Base-by-base conservation (phyloP, 2,113 vertebrate genomes). In the Semicossyphus pulcher region DNA sequence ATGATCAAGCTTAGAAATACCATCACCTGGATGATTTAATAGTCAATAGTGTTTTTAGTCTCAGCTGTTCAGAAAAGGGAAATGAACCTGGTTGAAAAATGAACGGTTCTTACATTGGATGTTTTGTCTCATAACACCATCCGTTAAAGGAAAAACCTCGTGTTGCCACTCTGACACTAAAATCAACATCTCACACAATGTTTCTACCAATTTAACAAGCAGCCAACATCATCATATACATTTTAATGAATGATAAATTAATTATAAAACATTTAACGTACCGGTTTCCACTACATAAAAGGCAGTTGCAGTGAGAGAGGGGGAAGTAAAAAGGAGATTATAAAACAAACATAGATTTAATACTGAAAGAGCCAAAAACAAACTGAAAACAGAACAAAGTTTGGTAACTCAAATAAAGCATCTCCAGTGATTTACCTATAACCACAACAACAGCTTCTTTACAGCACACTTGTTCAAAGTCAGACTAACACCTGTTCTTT, bases 401-500 rank as follows among this genome's bases (percentile, higher is more conserved):
- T 10, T 15, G 26, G 34, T 11, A 9, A 5, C 8, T n/a, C n/a
- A 28, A 42, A 29, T 3, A 32, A 6, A 59, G 42, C 31, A 49
- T 51, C 12, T 34, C 32, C 10, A 11, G 34, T n/a, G n/a, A n/a
- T 36, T 18, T 16, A 18, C 16, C 18, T 11, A n/a, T 10, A 62
- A 21, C 5, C 44, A 44, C 39, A 31, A 21, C 52, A 63, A 6
- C 18, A n/a, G 2, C 18, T n/a, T n/a, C 18, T 9, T 20, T 3
- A 42, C 6, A n/a, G 41, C 41, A 42, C 34, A 37, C 44, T 51
- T 48, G 21, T 57, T 57, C 23, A 34, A 61, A 54, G 36, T 57
- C 57, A 59, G 25, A 23, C 53, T 37, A 48, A 63, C 28, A 67
- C 37, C 61, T 63, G 54, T 54, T 47, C 52, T 4, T 9, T n/a